Base-by-base conservation (phyloP, 1,140 invertebrate species). In the Macrobrachium nipponense region DNA sequence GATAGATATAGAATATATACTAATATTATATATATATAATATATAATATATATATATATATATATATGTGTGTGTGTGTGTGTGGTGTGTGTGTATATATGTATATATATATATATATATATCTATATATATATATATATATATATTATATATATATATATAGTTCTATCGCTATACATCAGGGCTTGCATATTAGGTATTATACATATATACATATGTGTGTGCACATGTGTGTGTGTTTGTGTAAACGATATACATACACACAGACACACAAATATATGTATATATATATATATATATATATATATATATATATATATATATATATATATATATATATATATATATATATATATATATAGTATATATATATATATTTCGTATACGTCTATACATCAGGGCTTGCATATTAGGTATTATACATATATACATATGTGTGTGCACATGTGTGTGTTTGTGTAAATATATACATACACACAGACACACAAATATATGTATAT, bases 131-230 rank as follows among this genome's bases (percentile, higher is more conserved):
- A 23, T 66, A 23, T 66, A 66, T 66, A 23, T 66, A 66, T 66
- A 66, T 66, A 66, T 66, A 66, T 66, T 66, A 66, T 66, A 66
- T 66, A 66, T 66, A 66, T 66, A n/a, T n/a, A n/a, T n/a, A n/a
- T n/a, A n/a, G n/a, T n/a, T n/a, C n/a, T n/a, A n/a, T n/a, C n/a
- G n/a, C n/a, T n/a, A n/a, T n/a, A n/a, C n/a, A n/a, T n/a, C n/a
- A n/a, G n/a, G n/a, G n/a, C n/a, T n/a, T n/a, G n/a, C n/a, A n/a
- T n/a, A n/a, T n/a, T n/a, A n/a, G n/a, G n/a, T n/a, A n/a, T n/a
- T n/a, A n/a, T n/a, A n/a, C n/a, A n/a, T n/a, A n/a, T n/a, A n/a
- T n/a, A n/a, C n/a, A n/a, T n/a, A n/a, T n/a, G n/a, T n/a, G n/a
- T n/a, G n/a, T n/a, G n/a, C n/a, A n/a, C n/a, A n/a, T n/a, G n/a